Percentiles rank a stretch among this genome's conserved stretches.
phyloP scores from a whole-genome alignment of 2,888 invertebrate genomes.

The Mallateleia sp. region DNA sequence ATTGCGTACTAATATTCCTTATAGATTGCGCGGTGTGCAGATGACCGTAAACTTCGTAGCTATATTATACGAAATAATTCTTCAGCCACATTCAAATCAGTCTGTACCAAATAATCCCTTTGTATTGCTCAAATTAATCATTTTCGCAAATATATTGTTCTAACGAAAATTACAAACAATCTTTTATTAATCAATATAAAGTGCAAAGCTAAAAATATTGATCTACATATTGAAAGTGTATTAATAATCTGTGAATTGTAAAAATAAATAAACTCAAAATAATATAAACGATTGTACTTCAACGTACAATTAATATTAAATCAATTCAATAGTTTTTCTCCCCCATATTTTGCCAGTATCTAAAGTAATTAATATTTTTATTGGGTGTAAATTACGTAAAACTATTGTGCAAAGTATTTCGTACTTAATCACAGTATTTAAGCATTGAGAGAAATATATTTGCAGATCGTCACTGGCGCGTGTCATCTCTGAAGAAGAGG shows the following conservation, averaged over 20 bases:
- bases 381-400: conserved; percentile 43
- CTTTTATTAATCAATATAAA: background rate
- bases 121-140: background rate
- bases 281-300: background rate
- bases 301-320: background rate
- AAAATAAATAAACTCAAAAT: background rate
- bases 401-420: conserved; percentile 46
- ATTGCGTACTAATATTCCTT: conserved; percentile 80
- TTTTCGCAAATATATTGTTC: background rate
- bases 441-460: conserved; percentile 47
- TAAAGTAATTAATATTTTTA: conserved; percentile 51
- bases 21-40: conserved; percentile 84
- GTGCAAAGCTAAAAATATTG: background rate
- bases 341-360: conserved; percentile 1
- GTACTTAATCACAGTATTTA: conserved; percentile 68
- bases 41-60: conserved; percentile 81
- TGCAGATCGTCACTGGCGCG: conserved; percentile 69
- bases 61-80: conserved; percentile 46
- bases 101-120: background rate
- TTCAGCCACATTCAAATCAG: conserved; percentile 20
- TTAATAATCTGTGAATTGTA: too few species aligned
- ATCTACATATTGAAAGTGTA: too few species aligned
- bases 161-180: background rate
- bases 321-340: background rate
- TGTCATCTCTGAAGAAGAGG: conserved; percentile 77